Evolutionary conservation across 2,888 invertebrate genomes (phyloP).

Genomic region (Fragum fragum): DNA sequence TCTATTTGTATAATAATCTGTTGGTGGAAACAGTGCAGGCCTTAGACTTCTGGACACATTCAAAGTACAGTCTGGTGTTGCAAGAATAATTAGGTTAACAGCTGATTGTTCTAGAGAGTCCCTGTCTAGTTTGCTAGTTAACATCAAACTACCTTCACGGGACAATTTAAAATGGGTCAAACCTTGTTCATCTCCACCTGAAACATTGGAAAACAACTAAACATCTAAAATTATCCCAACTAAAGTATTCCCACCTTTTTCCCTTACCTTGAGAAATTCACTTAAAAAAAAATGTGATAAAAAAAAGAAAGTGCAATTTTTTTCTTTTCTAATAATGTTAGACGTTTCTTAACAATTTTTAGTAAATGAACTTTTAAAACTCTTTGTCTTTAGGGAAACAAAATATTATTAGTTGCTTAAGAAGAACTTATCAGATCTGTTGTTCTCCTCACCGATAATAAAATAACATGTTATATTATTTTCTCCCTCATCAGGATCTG

Average conservation of each 20-base stretch:
- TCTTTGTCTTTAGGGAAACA: too few relatives aligned
- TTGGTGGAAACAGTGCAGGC: slow-evolving; percentile 54
- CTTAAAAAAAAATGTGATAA: too few relatives aligned
- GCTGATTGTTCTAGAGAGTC: slow-evolving; percentile 69
- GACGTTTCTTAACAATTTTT: too few relatives aligned
- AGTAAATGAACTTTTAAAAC: too few relatives aligned
- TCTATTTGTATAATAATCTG: slow-evolving; percentile 68
- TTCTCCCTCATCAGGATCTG: slow-evolving; percentile 92
- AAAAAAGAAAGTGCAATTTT: too few relatives aligned
- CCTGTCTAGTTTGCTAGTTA: slow-evolving; percentile 77
- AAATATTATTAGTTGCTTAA: too few relatives aligned
- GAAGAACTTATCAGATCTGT: too few relatives aligned
- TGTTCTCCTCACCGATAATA: slow-evolving; percentile 90
- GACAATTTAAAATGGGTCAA: slow-evolving; percentile 76
- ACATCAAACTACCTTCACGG: slow-evolving; percentile 76
- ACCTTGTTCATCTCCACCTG: slow-evolving; percentile 75
- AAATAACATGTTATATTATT: slow-evolving; percentile 95
- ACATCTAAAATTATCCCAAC: too few relatives aligned
- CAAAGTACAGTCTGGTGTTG: slow-evolving; percentile 77
- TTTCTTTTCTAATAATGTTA: too few relatives aligned
- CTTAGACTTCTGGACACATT: slow-evolving; percentile 38
- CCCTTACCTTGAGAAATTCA: too few relatives aligned
- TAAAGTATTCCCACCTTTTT: too few relatives aligned
- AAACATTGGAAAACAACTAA: too few relatives aligned
- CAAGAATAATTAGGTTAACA: slow-evolving; percentile 77